These are phyloP conservation scores for Lagorchestes hirsutus DNA, from an alignment of 2,797 vertebrate species.

Conservation along the genomic window DNA sequence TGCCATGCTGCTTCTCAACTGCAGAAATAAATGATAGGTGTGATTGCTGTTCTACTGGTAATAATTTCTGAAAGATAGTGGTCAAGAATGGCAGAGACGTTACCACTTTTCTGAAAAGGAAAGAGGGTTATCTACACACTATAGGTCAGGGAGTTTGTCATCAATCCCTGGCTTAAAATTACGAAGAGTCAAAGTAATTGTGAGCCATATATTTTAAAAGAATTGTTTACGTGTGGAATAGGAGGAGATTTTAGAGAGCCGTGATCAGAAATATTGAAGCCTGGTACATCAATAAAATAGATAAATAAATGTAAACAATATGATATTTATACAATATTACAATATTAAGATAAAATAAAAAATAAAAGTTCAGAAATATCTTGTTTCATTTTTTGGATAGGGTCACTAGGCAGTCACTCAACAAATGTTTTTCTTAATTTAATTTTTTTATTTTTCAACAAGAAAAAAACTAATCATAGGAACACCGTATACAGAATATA, in stretches of 20 bases:
- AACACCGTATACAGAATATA: background rate
- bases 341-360: no score
- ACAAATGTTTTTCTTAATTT: background rate
- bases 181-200: background rate
- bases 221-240: background rate
- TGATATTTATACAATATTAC: no score
- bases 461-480: background rate
- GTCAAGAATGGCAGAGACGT: background rate
- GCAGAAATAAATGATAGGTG: background rate
- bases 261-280: background rate
- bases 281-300: background rate
- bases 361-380: background rate
- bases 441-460: background rate
- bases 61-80: background rate
- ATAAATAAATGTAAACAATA: no score
- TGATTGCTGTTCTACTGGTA: background rate
- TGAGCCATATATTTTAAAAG: background rate
- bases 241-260: background rate
- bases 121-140: background rate
- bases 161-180: background rate
- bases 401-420: background rate
- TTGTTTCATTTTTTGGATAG: background rate
- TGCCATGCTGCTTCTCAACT: background rate
- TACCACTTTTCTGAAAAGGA: background rate
- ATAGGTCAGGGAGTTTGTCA: background rate